phyloP scores from a whole-genome alignment of 92 coral and sea anemone species.

The Actinostola sp. region DNA sequence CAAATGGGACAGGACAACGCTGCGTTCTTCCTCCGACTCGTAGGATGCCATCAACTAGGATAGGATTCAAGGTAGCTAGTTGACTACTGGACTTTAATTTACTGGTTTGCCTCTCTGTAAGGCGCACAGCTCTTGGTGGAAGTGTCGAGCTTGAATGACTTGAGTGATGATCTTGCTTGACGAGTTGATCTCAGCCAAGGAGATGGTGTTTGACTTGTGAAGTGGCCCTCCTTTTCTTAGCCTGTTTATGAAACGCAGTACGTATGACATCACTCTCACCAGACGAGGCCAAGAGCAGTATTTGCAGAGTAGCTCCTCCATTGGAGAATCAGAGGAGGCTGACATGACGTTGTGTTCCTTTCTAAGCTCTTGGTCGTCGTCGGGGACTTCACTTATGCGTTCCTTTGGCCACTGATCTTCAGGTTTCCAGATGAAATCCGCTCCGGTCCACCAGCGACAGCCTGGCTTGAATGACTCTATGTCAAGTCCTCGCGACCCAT shows the following conservation, averaged over 20 bases:
- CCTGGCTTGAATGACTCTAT: conserved; percentile 11
- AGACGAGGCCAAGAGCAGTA: conserved; percentile 46
- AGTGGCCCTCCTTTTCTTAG: conserved; percentile 8
- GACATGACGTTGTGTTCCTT: background rate
- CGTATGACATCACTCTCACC: conserved; percentile 45
- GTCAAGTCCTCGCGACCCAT: conserved; percentile 59
- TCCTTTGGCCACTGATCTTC: conserved; percentile 43
- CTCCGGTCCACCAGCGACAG: conserved; percentile 62
- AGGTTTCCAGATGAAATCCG: conserved; percentile 38
- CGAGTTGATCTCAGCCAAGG: conserved; percentile 17
- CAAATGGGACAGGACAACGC: conserved; percentile 36
- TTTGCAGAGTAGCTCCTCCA: background rate
- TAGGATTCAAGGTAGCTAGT: conserved; percentile 43
- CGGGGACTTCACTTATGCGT: conserved; percentile 25
- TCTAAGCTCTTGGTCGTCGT: conserved; percentile 42
- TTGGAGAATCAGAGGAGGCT: background rate
- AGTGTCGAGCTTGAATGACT: too few relatives aligned
- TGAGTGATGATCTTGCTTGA: conserved; percentile 10
- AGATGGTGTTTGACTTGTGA: background rate
- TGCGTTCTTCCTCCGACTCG: conserved; percentile 48
- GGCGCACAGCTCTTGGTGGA: background rate
- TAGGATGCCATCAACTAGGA: conserved; percentile 34
- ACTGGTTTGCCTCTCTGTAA: background rate
- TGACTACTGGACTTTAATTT: conserved; percentile 32
- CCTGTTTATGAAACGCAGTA: conserved; percentile 31